Conservation (phyloP, 37 sponge, comb jelly and placozoan genomes). For the Corticium candelabrum region DNA sequence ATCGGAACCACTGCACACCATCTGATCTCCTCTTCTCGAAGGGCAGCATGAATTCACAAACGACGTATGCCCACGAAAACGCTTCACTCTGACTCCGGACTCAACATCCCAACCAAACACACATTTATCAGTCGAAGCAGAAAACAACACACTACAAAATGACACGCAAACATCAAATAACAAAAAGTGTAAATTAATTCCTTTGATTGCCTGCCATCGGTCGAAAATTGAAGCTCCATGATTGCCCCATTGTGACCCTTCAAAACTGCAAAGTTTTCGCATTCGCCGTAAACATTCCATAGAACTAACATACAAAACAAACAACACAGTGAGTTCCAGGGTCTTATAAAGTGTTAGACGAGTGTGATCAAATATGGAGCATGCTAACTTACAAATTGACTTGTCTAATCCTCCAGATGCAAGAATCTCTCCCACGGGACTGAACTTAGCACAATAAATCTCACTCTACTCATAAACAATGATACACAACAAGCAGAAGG, state of each 20-base stretch:
- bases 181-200: neutral
- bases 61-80: slow-evolving; percentile 85
- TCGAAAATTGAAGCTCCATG: slow-evolving; percentile 69
- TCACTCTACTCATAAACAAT: too few species aligned
- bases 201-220: slow-evolving; percentile 64
- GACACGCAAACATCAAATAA: neutral
- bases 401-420: slow-evolving; percentile 90
- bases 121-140: slow-evolving; percentile 78
- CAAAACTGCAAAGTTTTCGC: slow-evolving; percentile 90
- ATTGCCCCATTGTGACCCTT: slow-evolving; percentile 77
- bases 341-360: neutral
- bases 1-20: slow-evolving; percentile 81
- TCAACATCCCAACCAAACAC: slow-evolving; percentile 91
- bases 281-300: slow-evolving; percentile 99
- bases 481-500: neutral
- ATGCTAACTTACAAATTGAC: slow-evolving; percentile 58
- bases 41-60: slow-evolving; percentile 80
- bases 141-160: slow-evolving; percentile 48
- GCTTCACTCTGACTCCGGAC: slow-evolving; percentile 63
- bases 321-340: neutral
- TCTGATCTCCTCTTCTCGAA: slow-evolving; percentile 41
- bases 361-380: neutral
- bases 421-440: slow-evolving; percentile 79
- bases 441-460: slow-evolving; percentile 58
- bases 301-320: slow-evolving; percentile 35